These are phyloP conservation scores for Eudemis profundana DNA, from an alignment of 2,888 invertebrate genomes.

Conservation along the genomic window DNA sequence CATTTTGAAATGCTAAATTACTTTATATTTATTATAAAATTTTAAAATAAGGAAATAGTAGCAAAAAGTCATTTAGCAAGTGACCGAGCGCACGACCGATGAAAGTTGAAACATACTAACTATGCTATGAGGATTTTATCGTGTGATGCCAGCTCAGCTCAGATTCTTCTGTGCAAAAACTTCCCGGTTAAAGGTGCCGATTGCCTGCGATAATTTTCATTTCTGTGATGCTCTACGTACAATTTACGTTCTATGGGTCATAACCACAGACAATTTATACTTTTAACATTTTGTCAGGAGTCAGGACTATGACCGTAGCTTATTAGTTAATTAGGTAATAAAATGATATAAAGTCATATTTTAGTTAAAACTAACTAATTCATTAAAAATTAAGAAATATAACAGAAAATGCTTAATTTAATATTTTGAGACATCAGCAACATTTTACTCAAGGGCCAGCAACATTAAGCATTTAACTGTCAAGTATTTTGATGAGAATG, in stretches of 20 bases:
- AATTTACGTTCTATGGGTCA: constrained; percentile 17
- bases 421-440: neutral
- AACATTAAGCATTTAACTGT: constrained; percentile 56
- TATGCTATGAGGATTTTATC: too few species aligned
- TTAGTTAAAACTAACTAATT: neutral
- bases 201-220: constrained; percentile 6
- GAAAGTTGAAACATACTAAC: too few species aligned
- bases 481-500: constrained; percentile 75
- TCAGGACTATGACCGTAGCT: constrained; percentile 4
- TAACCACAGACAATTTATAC: constrained; percentile 25
- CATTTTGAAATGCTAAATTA: too few species aligned
- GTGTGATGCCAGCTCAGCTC: too few species aligned
- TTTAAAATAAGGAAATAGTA: too few species aligned
- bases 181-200: neutral
- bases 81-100: too few species aligned
- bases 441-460: constrained; percentile 54
- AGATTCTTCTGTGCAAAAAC: too few species aligned
- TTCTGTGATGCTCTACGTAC: neutral
- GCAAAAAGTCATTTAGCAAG: too few species aligned
- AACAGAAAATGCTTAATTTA: neutral
- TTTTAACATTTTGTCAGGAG: neutral
- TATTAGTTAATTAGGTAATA: neutral
- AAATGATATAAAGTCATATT: neutral
- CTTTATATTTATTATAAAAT: too few species aligned
- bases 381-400: neutral